These are phyloP conservation scores for Anastatus disparis DNA, from an alignment of 1,140 invertebrate species.

Conservation along the genomic window DNA sequence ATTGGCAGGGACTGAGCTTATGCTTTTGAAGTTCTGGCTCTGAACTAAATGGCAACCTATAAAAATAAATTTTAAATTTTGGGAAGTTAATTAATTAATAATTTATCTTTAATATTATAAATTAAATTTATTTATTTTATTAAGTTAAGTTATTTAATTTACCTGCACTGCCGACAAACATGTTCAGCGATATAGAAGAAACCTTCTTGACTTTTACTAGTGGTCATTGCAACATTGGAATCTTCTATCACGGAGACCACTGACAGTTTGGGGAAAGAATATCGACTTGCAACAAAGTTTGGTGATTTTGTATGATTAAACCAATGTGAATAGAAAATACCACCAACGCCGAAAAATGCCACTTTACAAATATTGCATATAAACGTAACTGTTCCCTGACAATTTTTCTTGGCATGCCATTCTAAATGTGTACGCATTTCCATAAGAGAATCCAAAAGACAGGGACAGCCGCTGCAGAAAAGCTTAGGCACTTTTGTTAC, in stretches of 20 bases:
- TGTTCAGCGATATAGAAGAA: constrained; percentile 57
- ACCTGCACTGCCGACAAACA: constrained; percentile 56
- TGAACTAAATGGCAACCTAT: constrained; percentile 46
- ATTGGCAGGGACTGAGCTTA: constrained; percentile 15
- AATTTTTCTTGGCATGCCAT: constrained; percentile 44
- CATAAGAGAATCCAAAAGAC: constrained; percentile 44
- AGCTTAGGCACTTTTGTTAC: constrained; percentile 48
- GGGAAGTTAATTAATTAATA: neutral
- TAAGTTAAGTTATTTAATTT: neutral
- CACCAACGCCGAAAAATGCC: constrained; percentile 55
- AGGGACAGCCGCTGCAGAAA: constrained; percentile 53
- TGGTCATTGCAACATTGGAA: constrained; percentile 18
- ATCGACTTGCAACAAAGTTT: constrained; percentile 50
- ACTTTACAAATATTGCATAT: constrained; percentile 61
- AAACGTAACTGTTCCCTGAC: constrained; percentile 44
- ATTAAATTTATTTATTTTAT: too few relatives aligned
- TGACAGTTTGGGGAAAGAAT: constrained; percentile 54
- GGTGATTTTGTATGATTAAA: constrained; percentile 53
- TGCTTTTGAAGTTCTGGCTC: constrained; percentile 47
- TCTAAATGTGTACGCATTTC: constrained; percentile 53
- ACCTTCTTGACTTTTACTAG: constrained; percentile 37
- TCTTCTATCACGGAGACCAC: constrained; percentile 36
- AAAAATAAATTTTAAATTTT: neutral
- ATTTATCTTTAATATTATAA: too few relatives aligned
- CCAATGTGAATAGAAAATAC: constrained; percentile 58